phyloP scores from a whole-genome alignment of 2,888 invertebrate genomes.

The Thymelicus sylvestris region DNA sequence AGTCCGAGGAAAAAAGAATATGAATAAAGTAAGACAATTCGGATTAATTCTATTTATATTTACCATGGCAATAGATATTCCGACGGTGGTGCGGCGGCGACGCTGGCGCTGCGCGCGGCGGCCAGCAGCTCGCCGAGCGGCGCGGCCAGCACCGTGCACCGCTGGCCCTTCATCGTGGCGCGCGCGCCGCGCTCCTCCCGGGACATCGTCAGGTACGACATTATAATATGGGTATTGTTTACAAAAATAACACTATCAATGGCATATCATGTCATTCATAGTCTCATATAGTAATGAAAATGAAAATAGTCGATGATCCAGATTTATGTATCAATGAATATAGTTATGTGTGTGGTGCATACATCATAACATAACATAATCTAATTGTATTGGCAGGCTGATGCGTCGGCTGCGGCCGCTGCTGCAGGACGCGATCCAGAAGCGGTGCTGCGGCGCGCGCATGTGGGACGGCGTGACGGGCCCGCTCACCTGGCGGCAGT shows the following conservation, averaged over 20 bases:
- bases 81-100: constrained; percentile 89
- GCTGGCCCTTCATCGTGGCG: constrained; percentile 94
- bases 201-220: constrained; percentile 87
- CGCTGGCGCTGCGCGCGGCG: constrained; percentile 54
- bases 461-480: constrained; percentile 99
- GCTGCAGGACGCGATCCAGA: constrained; percentile 97
- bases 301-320: too few relatives aligned
- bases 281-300: too few relatives aligned
- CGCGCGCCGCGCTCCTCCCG: constrained; percentile 94
- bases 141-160: constrained; percentile 87
- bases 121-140: constrained; percentile 48
- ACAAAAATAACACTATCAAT: too few relatives aligned
- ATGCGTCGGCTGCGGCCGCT: constrained; percentile 96
- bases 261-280: too few relatives aligned
- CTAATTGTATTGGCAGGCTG: constrained; percentile 76
- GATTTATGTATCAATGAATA: background rate
- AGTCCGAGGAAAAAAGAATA: too few relatives aligned
- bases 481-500: constrained; percentile 99
- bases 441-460: constrained; percentile 93
- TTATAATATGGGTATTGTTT: too few relatives aligned
- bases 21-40: too few relatives aligned
- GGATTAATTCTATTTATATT: background rate
- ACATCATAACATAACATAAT: too few relatives aligned
- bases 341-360: too few relatives aligned
- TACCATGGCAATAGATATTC: constrained; percentile 76